Evolutionary conservation across 30 jellyfish, hydroid and myxozoan genomes (phyloP).

Genomic region (Sanderia malayensis): DNA sequence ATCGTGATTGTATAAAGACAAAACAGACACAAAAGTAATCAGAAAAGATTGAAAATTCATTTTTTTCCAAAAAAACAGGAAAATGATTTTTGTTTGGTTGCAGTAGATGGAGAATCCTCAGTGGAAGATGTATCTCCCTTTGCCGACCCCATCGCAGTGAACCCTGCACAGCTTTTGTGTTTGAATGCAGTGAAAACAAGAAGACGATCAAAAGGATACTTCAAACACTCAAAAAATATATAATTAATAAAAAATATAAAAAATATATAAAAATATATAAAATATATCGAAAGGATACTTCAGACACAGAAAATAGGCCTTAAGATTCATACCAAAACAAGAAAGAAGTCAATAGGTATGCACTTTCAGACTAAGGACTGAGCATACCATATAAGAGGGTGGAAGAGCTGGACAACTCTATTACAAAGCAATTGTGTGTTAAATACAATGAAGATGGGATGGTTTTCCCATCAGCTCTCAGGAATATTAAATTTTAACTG

Average conservation of each 20-base stretch:
- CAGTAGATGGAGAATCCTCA: background rate
- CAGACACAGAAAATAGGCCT: background rate
- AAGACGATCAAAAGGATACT: background rate
- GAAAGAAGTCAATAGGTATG: conserved; percentile 5
- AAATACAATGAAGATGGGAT: background rate
- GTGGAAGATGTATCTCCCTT: background rate
- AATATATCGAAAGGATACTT: background rate
- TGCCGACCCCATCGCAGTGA: background rate
- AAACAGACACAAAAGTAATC: too few relatives aligned
- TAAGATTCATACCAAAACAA: conserved; percentile 9
- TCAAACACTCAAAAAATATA: background rate
- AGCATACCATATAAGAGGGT: conserved; percentile 11
- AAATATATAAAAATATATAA: too few relatives aligned
- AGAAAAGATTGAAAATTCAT: too few relatives aligned
- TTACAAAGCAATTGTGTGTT: background rate
- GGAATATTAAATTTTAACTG: background rate
- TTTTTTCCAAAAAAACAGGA: too few relatives aligned
- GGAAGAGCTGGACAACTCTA: conserved; percentile 5
- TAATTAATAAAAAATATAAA: too few relatives aligned
- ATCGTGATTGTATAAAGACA: too few relatives aligned
- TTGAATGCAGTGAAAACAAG: background rate
- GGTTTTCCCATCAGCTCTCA: background rate
- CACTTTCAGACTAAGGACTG: conserved; percentile 8
- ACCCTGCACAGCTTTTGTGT: background rate
- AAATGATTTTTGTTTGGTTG: too few relatives aligned